Base-by-base conservation (phyloP, 2,113 vertebrate species). In the Rafetus swinhoei region DNA sequence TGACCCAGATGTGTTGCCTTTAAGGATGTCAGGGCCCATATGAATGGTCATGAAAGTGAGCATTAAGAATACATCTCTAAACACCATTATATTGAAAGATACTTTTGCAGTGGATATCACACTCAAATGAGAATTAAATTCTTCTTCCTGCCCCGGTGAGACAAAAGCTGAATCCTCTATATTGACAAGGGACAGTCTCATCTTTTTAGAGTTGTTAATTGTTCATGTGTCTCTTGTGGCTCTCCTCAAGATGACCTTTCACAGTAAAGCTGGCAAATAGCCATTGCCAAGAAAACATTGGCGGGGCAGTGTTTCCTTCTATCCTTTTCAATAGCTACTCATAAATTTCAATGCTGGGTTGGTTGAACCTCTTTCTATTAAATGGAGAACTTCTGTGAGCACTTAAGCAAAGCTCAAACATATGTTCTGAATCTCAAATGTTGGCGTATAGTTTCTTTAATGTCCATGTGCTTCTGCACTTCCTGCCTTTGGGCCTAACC, bases 181-280 rank as follows among this genome's bases (percentile, higher is more conserved):
- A 45, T 45, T 45, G 45, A 45, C 4, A 45, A 45, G 45, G 45
- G 45, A 45, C 45, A 45, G 45, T 45, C 45, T 45, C 45, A 45
- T 45, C 45, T 45, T 45, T 45, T 45, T 45, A 45, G 45, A 45
- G 45, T 45, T 45, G 6, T 45, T 45, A 45, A 45, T 45, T 45
- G 45, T 45, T 45, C 45, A 45, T 45, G 45, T 45, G 45, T 88
- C 86, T 89, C 87, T 81, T n/a, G 52, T 24, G 19, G 16, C 1
- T n/a, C 2, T 57, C 55, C 16, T 89, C 12, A 91, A 69, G 50
- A 6, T 88, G 35, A 69, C 0, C 54, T 14, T 62, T 83, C 35
- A 27, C 1, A 24, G 5, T 13, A 19, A 65, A 12, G 19, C 1
- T 55, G 22, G 3, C 50, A 86, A 3, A 54, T 32, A 4, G 1